Evolutionary conservation across 2,113 vertebrate species (phyloP).

Genomic region (Castor canadensis): DNA sequence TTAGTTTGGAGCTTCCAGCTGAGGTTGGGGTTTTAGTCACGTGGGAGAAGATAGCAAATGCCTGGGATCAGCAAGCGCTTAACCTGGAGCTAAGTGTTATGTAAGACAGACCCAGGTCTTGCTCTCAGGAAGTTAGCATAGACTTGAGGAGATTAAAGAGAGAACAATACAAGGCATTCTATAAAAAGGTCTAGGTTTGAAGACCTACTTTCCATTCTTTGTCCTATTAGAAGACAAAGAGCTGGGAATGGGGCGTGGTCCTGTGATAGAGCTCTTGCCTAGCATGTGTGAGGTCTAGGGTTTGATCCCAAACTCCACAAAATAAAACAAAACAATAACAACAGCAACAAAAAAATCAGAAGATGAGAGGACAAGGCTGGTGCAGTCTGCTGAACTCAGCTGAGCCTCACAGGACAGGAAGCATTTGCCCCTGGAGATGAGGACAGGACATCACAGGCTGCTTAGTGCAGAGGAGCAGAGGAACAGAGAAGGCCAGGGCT

Average conservation of each 20-base stretch:
- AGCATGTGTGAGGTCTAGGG: too few relatives aligned
- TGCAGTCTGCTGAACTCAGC: background rate
- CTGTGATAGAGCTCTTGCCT: too few relatives aligned
- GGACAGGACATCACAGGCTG: background rate
- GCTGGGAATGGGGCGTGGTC: background rate
- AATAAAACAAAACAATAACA: too few relatives aligned
- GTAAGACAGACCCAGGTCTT: background rate
- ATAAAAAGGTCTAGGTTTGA: background rate
- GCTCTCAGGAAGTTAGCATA: background rate
- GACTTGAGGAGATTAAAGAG: background rate
- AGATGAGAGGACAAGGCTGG: too few relatives aligned
- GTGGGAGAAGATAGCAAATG: background rate
- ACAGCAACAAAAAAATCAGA: too few relatives aligned
- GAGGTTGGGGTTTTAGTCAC: background rate
- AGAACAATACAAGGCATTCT: background rate
- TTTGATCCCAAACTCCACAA: too few relatives aligned
- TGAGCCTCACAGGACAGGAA: background rate
- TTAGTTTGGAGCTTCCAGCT: background rate
- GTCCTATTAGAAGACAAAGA: background rate
- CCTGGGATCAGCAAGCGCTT: background rate
- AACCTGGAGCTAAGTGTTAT: background rate
- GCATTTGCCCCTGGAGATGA: background rate
- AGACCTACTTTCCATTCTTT: background rate
- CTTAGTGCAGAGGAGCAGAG: too few relatives aligned
- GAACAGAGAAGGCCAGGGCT: background rate